Base-by-base conservation (phyloP, 2,797 vertebrate species). In the Taeniopygia guttata region DNA sequence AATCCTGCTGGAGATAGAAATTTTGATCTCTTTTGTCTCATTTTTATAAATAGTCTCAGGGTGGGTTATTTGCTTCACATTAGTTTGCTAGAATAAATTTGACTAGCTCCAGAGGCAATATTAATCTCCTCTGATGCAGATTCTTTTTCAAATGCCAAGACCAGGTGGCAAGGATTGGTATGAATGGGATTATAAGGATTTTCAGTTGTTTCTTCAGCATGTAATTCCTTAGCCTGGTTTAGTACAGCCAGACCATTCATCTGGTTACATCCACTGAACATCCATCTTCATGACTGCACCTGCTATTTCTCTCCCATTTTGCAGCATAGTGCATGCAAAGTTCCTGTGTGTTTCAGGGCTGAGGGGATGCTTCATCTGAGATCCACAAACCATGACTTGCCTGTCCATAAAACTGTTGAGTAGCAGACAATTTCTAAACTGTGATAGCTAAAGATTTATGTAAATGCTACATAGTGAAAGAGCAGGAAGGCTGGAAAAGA, bases 91-190 rank as follows among this genome's bases (percentile, higher is more conserved):
- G 73, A 81, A 91, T 93, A 86, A 76, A 82, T 77, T 64, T 87
- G 40, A 90, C 59, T 90, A 73, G 34, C 59, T 73, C 40, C 16
- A 4, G 43, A 89, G 79, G 82, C 52, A 84, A 60, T 29, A 46
- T 91, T 93, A 79, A 90, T 93, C 69, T 67, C 45, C 84, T 88
- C 38, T 86, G 66, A 87, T 87, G 69, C 63, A 70, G 78, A 84
- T 87, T 89, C 51, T 79, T 25, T 38, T 86, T 91, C 27, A 26
- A 73, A 69, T 60, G 70, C 51, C 55, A 84, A 86, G 48, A 66
- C 34, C 59, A 93, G 56, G 76, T 92, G 73, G 60, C 27, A 72
- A 91, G 48, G 42, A 25, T 81, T 4, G 3, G 49, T 88, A 40
- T 74, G 90, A 96, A 89, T 54, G 45, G 67, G 55, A 91, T 49